Evolutionary conservation across 1,140 invertebrate genomes (phyloP), one percentile per base, ranked within the genome.

Genomic region (Pomphorhynchus laevis): DNA sequence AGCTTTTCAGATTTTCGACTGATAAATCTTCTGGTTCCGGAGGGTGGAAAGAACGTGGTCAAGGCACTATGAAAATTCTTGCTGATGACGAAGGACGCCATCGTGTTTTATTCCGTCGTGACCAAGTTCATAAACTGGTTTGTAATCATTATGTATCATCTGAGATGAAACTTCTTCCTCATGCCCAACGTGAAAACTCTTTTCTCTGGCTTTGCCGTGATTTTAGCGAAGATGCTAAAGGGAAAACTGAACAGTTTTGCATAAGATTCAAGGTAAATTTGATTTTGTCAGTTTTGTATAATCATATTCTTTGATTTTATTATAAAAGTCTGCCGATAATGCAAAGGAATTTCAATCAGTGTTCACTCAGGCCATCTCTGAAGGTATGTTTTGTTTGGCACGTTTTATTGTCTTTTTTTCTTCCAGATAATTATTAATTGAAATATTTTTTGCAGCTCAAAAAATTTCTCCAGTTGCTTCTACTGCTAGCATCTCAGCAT

Each of bases 21-120:
- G n/a, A n/a, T 37, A 29, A 29, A 29, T 9, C 11, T 29, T 3
- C 25, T 3, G 25, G 5, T 12, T 2, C 25, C 11, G 14, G 14
- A 12, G 36, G 58, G 47, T 59, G 57, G 56, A 62, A 62, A 45
- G 61, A 62, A 44, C 49, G 61, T 43, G 61, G 60, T 14, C 44
- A 55, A 18, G 61, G 61, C 3, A 53, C 58, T 12, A 48, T 62
- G 20, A 61, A 61, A 47, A 50, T 58, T 14, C 47, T 57, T 6
- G 33, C 36, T 32, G 36, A 35, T 33, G 47, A 46, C 9, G 32
- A 43, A 8, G 46, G 34, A 2, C 32, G 5, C 17, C 31, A 48
- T 42, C 49, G 59, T 31, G 36, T 61, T 21, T 40, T 62, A 34
- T 47, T 59, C 46, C 49, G 60, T 27, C 49, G 60, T 41, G 59